These are phyloP conservation scores for Monoplex corrugatus DNA, from an alignment of 2,888 invertebrate species.

Conservation along the genomic window DNA sequence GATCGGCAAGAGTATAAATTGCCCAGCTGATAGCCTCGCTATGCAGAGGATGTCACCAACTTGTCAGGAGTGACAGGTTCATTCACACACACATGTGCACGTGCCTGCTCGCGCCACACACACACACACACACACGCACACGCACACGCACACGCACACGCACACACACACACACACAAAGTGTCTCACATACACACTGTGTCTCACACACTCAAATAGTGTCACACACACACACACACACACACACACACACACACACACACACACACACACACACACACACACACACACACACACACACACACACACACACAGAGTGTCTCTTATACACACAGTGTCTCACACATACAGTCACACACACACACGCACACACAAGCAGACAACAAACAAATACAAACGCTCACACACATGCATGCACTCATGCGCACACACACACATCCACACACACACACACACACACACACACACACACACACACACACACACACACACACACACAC, in stretches of 20 bases:
- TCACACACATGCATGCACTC: background rate
- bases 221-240: slow-evolving; percentile 19
- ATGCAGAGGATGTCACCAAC: background rate
- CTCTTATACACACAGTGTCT: background rate
- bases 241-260: slow-evolving; percentile 37
- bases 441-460: background rate
- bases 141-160: background rate
- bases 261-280: slow-evolving; percentile 37
- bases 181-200: too few species aligned
- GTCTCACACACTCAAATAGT: slow-evolving; percentile 25
- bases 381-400: background rate
- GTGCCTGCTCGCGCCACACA: background rate
- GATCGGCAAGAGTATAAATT: too few species aligned
- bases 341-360: background rate
- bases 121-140: background rate
- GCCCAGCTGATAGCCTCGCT: too few species aligned
- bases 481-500: background rate
- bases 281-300: slow-evolving; percentile 1
- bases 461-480: background rate
- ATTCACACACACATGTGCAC: background rate
- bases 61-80: background rate
- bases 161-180: slow-evolving; percentile 39
- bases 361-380: background rate
- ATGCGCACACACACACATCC: background rate
- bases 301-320: slow-evolving; percentile 16